A percentile compares a stretch with the other conserved stretches of the same genome.
phyloP scores from a whole-genome alignment of 2,113 vertebrate genomes.

The Scalopus aquaticus region DNA sequence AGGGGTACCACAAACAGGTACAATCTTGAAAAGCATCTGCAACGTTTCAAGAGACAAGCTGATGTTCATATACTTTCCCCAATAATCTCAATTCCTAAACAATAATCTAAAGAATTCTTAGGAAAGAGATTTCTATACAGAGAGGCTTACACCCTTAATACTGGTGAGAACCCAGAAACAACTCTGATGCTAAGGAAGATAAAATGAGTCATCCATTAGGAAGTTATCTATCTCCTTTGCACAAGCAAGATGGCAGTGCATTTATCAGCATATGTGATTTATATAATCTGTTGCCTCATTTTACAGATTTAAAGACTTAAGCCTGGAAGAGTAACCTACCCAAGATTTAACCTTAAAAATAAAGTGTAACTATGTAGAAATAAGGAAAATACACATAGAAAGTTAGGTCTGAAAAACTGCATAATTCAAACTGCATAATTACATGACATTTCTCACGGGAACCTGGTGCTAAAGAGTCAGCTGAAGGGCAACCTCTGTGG shows the following conservation, averaged over 20 bases:
- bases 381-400: background rate
- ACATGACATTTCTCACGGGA: background rate
- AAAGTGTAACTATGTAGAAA: background rate
- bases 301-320: background rate
- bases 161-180: background rate
- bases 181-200: background rate
- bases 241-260: accelerated
- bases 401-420: background rate
- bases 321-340: background rate
- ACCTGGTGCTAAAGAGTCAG: background rate
- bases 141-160: background rate
- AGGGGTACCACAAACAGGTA: background rate
- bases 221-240: too few relatives aligned
- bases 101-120: background rate
- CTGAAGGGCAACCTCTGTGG: background rate
- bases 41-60: background rate
- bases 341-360: background rate
- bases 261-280: accelerated
- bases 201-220: accelerated
- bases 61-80: too few relatives aligned
- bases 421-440: too few relatives aligned
- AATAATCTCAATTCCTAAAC: background rate
- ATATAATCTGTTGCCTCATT: background rate
- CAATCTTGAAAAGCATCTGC: background rate
- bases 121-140: background rate